phyloP scores from a whole-genome alignment of 2,797 vertebrate genomes.

The Pseudomugil gertrudae region DNA sequence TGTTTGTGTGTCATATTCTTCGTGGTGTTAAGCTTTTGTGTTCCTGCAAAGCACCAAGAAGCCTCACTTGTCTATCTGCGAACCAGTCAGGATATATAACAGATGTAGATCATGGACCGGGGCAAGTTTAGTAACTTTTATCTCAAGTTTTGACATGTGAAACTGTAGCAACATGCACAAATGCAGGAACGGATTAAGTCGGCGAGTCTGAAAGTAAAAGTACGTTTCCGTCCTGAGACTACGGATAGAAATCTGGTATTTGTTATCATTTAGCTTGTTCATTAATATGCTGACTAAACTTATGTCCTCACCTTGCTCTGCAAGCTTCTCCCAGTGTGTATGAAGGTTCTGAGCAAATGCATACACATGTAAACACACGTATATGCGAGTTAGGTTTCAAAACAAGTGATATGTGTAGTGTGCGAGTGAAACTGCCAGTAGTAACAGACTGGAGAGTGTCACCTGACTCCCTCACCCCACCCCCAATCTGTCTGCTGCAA shows the following conservation, averaged over 20 bases:
- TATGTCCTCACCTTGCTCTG: neutral
- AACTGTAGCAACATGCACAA: no score
- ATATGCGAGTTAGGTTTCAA: neutral
- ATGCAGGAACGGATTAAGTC: no score
- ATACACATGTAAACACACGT: neutral
- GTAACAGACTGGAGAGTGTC: neutral
- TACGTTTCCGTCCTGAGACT: no score
- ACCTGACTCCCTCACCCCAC: constrained; percentile 9
- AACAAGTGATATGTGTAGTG: neutral
- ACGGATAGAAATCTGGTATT: no score
- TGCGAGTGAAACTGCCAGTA: neutral
- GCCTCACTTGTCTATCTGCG: neutral
- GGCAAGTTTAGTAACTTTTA: no score
- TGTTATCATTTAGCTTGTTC: no score
- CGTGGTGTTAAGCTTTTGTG: neutral
- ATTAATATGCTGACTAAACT: no score
- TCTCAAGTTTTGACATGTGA: no score
- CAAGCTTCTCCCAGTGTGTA: neutral
- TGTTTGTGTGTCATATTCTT: neutral
- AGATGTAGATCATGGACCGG: neutral
- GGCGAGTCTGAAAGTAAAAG: no score
- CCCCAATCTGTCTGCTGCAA: constrained; percentile 25
- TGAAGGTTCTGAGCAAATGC: no score
- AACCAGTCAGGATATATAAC: neutral
- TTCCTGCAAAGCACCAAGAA: neutral